phyloP scores from a whole-genome alignment of 2,113 vertebrate genomes.

The Myotis lucifugus region DNA sequence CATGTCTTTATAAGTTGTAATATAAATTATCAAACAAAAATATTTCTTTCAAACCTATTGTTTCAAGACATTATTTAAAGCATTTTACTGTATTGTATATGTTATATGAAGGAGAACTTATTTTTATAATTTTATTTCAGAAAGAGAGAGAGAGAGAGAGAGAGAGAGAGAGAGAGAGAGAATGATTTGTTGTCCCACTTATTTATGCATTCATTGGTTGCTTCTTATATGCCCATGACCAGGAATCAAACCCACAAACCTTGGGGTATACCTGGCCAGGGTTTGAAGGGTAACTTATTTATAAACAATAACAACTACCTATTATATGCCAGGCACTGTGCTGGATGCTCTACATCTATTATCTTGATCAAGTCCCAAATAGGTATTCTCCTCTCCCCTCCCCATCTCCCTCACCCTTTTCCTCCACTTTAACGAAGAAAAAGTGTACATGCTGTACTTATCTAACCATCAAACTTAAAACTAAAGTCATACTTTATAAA shows the following conservation, averaged over 20 bases:
- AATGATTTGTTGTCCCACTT: neutral
- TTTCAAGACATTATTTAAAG: neutral
- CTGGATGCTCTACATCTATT: neutral
- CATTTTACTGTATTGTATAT: neutral
- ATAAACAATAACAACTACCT: neutral
- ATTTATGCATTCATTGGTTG: neutral
- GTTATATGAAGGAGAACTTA: neutral
- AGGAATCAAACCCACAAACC: neutral
- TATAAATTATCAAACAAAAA: neutral
- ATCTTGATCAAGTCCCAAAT: neutral
- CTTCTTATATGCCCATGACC: neutral
- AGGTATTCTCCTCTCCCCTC: neutral
- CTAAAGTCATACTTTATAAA: neutral
- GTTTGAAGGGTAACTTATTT: neutral
- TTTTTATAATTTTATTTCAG: neutral
- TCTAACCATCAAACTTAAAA: conserved; percentile 23
- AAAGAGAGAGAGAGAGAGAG: no score
- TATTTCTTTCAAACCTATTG: neutral
- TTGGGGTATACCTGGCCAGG: neutral
- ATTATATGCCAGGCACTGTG: neutral
- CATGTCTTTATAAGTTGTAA: neutral
- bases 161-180: neutral
- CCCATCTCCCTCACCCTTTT: neutral
- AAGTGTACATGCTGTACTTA: neutral
- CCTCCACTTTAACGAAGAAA: neutral